Evolutionary conservation across 2,888 invertebrate species (phyloP), one percentile per base, ranked within the genome.

Genomic region (Exocentrus adspersus): DNA sequence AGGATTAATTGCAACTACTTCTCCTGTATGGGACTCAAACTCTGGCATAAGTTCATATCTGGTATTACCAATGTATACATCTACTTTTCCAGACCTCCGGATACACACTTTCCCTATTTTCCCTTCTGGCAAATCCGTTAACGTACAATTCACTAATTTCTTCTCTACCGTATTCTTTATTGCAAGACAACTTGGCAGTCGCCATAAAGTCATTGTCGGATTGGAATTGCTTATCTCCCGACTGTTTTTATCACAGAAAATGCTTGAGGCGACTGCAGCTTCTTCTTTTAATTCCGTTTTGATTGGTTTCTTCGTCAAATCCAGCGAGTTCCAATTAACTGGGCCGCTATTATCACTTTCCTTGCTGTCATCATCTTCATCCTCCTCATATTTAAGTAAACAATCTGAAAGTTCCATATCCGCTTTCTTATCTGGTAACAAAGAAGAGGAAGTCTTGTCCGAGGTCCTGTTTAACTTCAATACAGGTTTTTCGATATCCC

Each of bases 131-230:
- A 64, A 59, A 42, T 70, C 64, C 28, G 20, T 56, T n/a, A 71
- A 54, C 17, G 46, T 54, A n/a, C 48, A 48, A 60, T 68, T 66
- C 7, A 32, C 7, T 21, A 5, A 5, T 51, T 53, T 60, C 19
- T 19, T 46, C 20, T 17, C 50, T 37, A 60, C 53, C 20, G n/a
- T 51, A 28, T 28, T 43, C 54, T 66, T 56, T 17, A 65, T 62
- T 37, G 78, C 75, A 68, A 82, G 77, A n/a, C 79, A 78, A 69
- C 79, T 76, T 21, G 82, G 82, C 56, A 82, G 64, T 77, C 81
- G 72, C 69, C 80, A 74, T 30, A 80, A 60, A 10, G 77, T 73
- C 56, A 80, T 62, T n/a, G 68, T 68, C 14, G 77, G 72, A 62
- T 76, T 75, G 41, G 74, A 73, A 54, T 79, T 76, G 68, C 68